Conservation (phyloP, 2,113 vertebrate species). For the Psittacula cyanocephala region DNA sequence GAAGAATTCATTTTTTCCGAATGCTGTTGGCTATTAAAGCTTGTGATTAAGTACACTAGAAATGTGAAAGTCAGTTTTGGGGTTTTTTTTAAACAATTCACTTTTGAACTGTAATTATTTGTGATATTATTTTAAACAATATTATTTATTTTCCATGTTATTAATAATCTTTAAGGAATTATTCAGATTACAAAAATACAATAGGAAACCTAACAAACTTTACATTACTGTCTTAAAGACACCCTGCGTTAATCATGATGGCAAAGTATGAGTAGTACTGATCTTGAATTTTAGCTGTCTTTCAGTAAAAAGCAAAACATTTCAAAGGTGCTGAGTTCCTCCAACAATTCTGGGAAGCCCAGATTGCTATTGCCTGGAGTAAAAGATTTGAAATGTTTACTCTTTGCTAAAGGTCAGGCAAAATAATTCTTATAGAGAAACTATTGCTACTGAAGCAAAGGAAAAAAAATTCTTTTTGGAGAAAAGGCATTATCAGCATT, state of each 20-base stretch:
- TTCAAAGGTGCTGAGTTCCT: neutral
- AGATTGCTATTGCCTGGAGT: neutral
- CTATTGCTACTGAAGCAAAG: neutral
- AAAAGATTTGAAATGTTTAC: neutral
- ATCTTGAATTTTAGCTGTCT: neutral
- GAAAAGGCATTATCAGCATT: neutral
- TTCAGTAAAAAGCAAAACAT: neutral
- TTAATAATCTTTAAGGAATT: neutral
- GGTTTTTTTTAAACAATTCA: accelerated
- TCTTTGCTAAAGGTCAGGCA: neutral
- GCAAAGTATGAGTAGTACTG: neutral
- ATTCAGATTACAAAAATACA: neutral
- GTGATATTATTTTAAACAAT: neutral
- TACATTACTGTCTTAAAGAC: neutral
- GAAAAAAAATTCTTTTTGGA: neutral
- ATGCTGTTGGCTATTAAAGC: neutral
- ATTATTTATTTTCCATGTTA: neutral
- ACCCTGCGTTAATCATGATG: neutral
- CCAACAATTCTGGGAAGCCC: neutral
- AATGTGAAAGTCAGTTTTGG: neutral
- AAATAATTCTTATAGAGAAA: neutral
- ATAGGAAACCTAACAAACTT: neutral
- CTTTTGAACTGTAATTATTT: neutral
- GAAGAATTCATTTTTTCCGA: neutral
- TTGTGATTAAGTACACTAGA: neutral